A percentile compares a stretch with the other conserved stretches of the same genome.
Conservation (phyloP, 2,888 invertebrate genomes). For the Exephanes ischioxanthus region DNA sequence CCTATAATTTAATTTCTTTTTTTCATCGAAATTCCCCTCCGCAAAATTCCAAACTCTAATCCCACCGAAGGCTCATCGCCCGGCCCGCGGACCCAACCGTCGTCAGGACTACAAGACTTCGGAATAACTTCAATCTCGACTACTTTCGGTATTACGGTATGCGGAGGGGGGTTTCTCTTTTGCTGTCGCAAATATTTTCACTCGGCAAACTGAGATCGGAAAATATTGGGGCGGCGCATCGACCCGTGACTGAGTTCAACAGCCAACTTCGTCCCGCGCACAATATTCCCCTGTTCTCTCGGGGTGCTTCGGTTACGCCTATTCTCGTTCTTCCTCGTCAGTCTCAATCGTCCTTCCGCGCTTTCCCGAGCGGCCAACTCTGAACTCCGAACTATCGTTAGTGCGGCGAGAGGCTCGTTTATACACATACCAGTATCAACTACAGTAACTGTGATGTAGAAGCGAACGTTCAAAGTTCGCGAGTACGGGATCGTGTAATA, state of each 20-base stretch:
- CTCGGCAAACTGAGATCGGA: constrained; percentile 14
- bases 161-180: neutral
- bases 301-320: neutral
- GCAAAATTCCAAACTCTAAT: neutral
- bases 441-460: neutral
- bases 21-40: neutral
- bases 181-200: constrained; percentile 1
- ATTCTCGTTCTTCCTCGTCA: constrained; percentile 18
- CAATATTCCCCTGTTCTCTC: constrained; percentile 4
- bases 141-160: neutral
- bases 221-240: constrained; percentile 25
- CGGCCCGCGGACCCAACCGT: neutral
- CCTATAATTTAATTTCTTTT: neutral
- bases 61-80: neutral
- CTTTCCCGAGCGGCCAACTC: constrained; percentile 4
- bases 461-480: constrained; percentile 10
- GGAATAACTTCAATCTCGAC: neutral
- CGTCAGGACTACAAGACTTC: neutral
- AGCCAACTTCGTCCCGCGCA: neutral
- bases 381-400: constrained; percentile 35
- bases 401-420: constrained; percentile 10
- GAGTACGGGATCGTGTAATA: neutral
- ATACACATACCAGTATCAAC: neutral
- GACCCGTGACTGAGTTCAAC: constrained; percentile 20
- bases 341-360: neutral